Base-by-base conservation (phyloP, 2,888 invertebrate species). In the Catocala fraxini region DNA sequence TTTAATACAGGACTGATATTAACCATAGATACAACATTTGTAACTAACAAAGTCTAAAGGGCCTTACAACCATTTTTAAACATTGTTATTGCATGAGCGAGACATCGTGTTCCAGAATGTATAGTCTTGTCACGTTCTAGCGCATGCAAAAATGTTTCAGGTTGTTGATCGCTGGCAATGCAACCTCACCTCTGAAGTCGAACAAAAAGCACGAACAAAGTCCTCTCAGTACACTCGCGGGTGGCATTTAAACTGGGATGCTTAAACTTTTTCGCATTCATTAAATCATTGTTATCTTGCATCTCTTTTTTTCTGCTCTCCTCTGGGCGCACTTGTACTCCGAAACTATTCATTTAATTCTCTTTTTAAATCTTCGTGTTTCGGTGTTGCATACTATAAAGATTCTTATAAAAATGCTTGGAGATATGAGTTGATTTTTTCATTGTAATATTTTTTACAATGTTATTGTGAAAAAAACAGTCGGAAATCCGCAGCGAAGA, bases 201-300 rank as follows among this genome's bases (percentile, higher is more conserved):
- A 68, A 76, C 74, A 75, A 71, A 73, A 77, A 66, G 65, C 59
- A 35, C 13, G 75, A 76, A 73, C 75, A 75, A 74, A 74, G 66
- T 77, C 71, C 75, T 73, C 66, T 66, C 73, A 78, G 77, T 68
- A 79, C 74, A 79, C 84, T 82, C 85, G 56, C 73, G 83, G 82
- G 84, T 80, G 66, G 77, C 82, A 84, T 86, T 86, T 81, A 72
- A 75, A 81, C 79, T 68, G 72, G 75, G 75, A 73, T 80, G 79
- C 75, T 77, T 82, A 77, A 84, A 84, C 79, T 84, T 85, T 85
- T 85, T 83, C 79, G 70, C 81, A 81, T 85, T 86, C 88, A 87
- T 88, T 89, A 89, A 88, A 89, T 88, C 89, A 88, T 85, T 84
- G 87, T 88, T 88, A 87, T 87, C 87, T 84, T 78, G 70, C 79